Percentiles rank a stretch among this genome's conserved stretches.
Conservation (phyloP, 2,888 invertebrate species). For the Dimorphilus gyrociliatus region DNA sequence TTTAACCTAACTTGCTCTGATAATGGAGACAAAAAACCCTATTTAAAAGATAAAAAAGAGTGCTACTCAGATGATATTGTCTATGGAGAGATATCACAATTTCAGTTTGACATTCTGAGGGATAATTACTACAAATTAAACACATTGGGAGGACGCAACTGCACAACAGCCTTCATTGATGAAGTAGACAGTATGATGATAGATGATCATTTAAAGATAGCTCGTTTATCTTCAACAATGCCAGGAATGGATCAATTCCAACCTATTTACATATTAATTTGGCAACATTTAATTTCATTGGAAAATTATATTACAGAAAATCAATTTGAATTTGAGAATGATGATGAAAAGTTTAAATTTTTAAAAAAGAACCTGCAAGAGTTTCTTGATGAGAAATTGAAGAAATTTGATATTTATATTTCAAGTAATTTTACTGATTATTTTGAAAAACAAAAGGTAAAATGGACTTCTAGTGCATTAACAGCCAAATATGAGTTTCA, state of each 20-base stretch:
- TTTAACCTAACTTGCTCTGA: no score
- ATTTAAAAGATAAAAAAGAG: slow-evolving; percentile 5
- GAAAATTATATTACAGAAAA: neutral
- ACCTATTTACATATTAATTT: slow-evolving; percentile 6
- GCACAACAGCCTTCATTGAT: slow-evolving; percentile 7
- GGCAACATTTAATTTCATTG: slow-evolving; percentile 4
- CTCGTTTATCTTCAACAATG: slow-evolving; percentile 4
- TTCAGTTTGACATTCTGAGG: slow-evolving; percentile 7
- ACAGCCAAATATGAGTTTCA: slow-evolving; percentile 8
- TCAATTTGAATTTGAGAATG: no score
- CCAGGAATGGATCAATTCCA: slow-evolving; percentile 8
- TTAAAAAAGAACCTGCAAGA: no score
- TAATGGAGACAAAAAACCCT: slow-evolving; percentile 4
- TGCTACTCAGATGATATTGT: slow-evolving; percentile 7
- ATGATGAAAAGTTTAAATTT: no score
- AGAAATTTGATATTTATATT: no score
- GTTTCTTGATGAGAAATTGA: no score
- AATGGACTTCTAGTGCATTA: slow-evolving; percentile 11
- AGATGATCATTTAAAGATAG: slow-evolving; percentile 7
- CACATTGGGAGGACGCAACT: slow-evolving; percentile 5
- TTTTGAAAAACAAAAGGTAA: slow-evolving; percentile 3
- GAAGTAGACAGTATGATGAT: slow-evolving; percentile 9
- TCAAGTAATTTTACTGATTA: slow-evolving; percentile 4
- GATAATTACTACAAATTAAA: slow-evolving; percentile 5
- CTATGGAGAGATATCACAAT: slow-evolving; percentile 8